Base-by-base conservation (phyloP, 2,113 vertebrate genomes). In the Dicrurus megarhynchus region DNA sequence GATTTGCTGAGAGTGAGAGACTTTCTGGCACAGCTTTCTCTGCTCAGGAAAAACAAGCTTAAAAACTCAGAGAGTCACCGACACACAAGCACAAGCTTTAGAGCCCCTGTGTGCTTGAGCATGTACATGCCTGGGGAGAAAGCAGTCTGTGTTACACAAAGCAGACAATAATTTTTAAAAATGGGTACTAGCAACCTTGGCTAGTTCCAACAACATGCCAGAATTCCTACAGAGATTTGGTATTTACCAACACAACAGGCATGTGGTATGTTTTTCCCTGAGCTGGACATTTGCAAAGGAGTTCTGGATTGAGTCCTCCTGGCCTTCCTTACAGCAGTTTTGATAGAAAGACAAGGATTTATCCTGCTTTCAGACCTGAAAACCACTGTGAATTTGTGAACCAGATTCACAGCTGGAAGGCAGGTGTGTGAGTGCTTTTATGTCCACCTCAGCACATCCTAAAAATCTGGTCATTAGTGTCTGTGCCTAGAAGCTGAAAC, bases 1-100 rank as follows among this genome's bases (percentile, higher is more conserved):
- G 94, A 98, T 98, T 89, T 94, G 97, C 94, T 98, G 97, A 97
- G 97, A 96, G 90, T 13, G 33, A 97, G 70, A 78, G 61, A 98
- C 92, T 89, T 97, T 73, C 95, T 13, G 96, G 95, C 74, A 97
- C 30, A 22, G 89, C 97, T 84, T 95, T 94, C 42, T 79, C 77
- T 7, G 95, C 97, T 85, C 95, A 97, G 47, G 77, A 77, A 95
- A 94, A 97, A 96, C 15, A 78, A 96, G 24, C 35, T 35, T 59
- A 13, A 75, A 47, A 39, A 16, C 37, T 37, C 52, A 70, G 83
- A n/a, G n/a, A 69, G 30, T 22, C 17, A 12, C 13, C 0, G 1
- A 12, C 4, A 26, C 55, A 41, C 21, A 24, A 71, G 53, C 37
- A 17, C 28, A 8, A 41, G 17, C 2, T 70, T 63, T 18, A 53